Percentiles rank a stretch among this genome's conserved stretches.
Conservation (phyloP, 2,888 invertebrate genomes). For the Protonemura montana region DNA sequence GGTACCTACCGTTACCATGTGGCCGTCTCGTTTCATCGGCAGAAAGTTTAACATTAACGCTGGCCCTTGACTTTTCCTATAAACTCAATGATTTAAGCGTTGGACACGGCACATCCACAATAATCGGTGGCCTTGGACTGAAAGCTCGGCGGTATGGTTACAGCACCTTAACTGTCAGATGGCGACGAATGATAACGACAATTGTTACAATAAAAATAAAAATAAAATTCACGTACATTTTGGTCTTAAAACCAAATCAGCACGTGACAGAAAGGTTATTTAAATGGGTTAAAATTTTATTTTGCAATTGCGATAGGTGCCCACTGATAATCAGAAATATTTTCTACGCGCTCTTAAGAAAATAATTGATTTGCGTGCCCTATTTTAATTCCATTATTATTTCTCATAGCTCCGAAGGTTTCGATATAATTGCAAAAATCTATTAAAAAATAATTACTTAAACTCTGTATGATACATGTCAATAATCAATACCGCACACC, state of each 20-base stretch:
- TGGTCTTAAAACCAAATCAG: not conserved
- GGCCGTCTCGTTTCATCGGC: too few species aligned
- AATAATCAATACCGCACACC: not conserved
- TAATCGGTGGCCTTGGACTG: not conserved
- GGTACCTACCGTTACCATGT: too few species aligned
- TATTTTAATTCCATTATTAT: not conserved
- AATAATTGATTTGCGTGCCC: not conserved
- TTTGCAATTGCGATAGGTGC: not conserved
- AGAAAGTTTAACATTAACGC: too few species aligned
- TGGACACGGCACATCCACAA: not conserved
- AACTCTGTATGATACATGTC: slow-evolving; percentile 7
- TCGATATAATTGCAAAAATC: slow-evolving; percentile 12
- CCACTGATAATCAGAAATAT: not conserved
- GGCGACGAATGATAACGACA: not conserved
- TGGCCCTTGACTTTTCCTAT: too few species aligned
- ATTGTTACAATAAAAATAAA: not conserved
- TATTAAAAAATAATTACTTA: not conserved
- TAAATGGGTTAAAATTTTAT: not conserved
- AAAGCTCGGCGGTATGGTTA: not conserved
- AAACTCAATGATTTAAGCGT: too few species aligned
- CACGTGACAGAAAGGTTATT: not conserved
- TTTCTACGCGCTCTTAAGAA: not conserved
- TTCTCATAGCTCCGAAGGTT: not conserved
- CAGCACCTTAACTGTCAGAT: not conserved
- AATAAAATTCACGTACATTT: not conserved